A percentile compares a stretch with the other conserved stretches of the same genome.
phyloP scores from a whole-genome alignment of 2,888 invertebrate species.

The Axea sp. region DNA sequence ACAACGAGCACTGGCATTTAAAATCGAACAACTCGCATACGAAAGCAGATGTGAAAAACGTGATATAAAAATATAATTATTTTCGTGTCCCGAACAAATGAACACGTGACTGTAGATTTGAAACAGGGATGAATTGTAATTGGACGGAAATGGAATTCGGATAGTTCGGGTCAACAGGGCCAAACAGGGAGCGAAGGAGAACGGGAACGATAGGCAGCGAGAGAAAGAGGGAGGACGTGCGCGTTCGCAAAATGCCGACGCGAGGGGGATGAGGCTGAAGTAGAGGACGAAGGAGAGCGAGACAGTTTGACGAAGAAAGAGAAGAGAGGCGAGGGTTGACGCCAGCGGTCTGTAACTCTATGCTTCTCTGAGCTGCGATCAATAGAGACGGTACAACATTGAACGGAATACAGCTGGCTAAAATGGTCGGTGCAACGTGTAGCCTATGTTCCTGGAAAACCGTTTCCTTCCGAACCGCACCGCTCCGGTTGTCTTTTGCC shows the following conservation, averaged over 20 bases:
- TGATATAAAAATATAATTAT: conserved; percentile 61
- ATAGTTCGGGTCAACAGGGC: conserved; percentile 68
- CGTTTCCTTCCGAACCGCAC: conserved; percentile 51
- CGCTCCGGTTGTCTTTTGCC: conserved; percentile 46
- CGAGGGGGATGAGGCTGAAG: conserved; percentile 17
- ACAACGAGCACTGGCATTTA: conserved; percentile 10
- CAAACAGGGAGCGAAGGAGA: conserved; percentile 28
- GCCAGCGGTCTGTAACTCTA: conserved; percentile 77
- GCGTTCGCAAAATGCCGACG: conserved; percentile 37
- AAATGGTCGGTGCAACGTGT: conserved; percentile 69
- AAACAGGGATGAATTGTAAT: conserved; percentile 75
- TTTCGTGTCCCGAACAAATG: conserved; percentile 65
- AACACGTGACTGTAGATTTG: conserved; percentile 71
- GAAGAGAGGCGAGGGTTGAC: conserved; percentile 69
- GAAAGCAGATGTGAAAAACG: conserved; percentile 22
- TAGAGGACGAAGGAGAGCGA: conserved; percentile 44
- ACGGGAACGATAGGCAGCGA: background rate
- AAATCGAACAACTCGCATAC: conserved; percentile 9
- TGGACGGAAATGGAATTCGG: conserved; percentile 76
- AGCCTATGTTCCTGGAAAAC: conserved; percentile 67
- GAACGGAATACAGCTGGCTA: conserved; percentile 73
- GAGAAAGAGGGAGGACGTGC: conserved; percentile 16
- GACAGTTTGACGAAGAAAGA: conserved; percentile 61
- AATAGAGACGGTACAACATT: conserved; percentile 75
- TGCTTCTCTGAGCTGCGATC: conserved; percentile 76